Conservation (phyloP, 2,113 vertebrate species). For the Egretta garzetta region DNA sequence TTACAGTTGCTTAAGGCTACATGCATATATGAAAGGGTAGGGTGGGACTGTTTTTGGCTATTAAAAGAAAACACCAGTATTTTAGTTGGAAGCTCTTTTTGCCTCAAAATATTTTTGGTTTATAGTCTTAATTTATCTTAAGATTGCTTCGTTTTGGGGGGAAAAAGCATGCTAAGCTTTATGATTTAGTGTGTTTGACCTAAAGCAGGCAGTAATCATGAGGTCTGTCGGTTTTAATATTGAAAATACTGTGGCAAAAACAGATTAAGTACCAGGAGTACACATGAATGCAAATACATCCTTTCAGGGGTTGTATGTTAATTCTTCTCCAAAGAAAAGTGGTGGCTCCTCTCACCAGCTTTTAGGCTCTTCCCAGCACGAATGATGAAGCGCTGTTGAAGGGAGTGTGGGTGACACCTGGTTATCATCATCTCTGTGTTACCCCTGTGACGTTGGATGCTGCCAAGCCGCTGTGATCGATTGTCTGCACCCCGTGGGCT, state of each 20-base stretch:
- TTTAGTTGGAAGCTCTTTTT: neutral
- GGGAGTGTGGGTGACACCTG: neutral
- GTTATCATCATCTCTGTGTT: neutral
- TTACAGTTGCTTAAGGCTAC: neutral
- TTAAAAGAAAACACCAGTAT: neutral
- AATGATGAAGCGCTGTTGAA: neutral
- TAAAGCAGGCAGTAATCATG: neutral
- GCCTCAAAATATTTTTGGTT: neutral
- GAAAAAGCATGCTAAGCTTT: neutral
- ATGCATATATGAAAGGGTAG: fast-evolving
- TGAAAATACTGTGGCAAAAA: neutral
- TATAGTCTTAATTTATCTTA: neutral
- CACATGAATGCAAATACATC: neutral
- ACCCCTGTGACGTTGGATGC: neutral
- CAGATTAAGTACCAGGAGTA: neutral
- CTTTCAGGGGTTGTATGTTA: neutral
- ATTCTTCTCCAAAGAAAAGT: neutral
- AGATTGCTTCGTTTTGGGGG: neutral
- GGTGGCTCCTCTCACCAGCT: neutral
- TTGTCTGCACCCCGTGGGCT: neutral
- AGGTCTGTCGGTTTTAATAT: conserved; percentile 33
- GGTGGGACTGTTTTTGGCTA: neutral
- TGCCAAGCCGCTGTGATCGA: neutral
- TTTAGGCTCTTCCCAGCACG: neutral
- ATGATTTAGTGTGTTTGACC: neutral